Conservation (phyloP, 1,140 invertebrate genomes). For the Zaprionus ornatus region DNA sequence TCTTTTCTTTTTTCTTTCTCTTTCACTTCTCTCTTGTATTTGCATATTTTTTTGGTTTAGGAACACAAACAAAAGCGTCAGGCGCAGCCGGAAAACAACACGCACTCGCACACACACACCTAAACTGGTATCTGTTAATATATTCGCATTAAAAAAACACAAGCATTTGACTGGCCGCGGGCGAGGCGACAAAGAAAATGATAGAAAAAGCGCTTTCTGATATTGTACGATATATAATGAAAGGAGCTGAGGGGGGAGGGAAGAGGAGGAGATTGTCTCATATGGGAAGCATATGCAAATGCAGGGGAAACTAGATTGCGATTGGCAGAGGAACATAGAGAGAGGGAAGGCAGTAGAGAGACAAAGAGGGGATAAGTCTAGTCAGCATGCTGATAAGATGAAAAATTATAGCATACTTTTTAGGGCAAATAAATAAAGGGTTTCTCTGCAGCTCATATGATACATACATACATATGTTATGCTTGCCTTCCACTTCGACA, state of each 20-base stretch:
- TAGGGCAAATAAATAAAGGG: neutral
- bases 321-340: neutral
- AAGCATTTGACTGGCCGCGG: conserved; percentile 49
- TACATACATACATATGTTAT: no score
- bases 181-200: conserved; percentile 14
- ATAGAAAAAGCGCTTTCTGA: conserved; percentile 5
- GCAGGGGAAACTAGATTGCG: neutral
- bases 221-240: neutral
- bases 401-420: conserved; percentile 5
- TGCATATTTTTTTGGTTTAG: conserved; percentile 55
- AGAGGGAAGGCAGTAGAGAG: no score
- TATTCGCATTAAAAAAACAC: conserved; percentile 36
- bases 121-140: conserved; percentile 49
- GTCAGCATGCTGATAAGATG: neutral
- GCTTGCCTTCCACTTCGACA: no score
- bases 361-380: neutral
- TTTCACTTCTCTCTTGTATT: conserved; percentile 35
- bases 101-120: neutral
- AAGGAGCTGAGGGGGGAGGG: neutral
- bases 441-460: neutral
- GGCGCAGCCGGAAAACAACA: neutral
- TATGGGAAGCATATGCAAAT: neutral
- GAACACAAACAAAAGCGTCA: conserved; percentile 31
- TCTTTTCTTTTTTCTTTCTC: conserved; percentile 6
- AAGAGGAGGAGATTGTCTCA: neutral